These are phyloP conservation scores for Anagrus nilaparvatae DNA, from an alignment of 1,140 invertebrate genomes.

Conservation along the genomic window DNA sequence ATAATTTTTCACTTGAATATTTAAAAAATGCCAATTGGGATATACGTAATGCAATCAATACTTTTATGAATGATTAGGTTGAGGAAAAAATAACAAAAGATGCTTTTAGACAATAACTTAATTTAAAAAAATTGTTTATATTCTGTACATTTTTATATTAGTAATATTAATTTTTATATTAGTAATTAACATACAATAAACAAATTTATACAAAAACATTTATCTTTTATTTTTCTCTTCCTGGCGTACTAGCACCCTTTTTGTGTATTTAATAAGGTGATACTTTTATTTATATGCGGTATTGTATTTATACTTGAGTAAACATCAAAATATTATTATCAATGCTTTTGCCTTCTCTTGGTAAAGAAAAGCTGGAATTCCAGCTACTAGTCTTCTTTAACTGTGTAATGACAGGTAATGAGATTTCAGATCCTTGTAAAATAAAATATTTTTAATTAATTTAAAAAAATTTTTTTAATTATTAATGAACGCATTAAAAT, in stretches of 20 bases:
- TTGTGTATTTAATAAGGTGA: slow-evolving; percentile 72
- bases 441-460: too few relatives aligned
- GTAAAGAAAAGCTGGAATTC: slow-evolving; percentile 52
- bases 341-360: slow-evolving; percentile 38
- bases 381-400: slow-evolving; percentile 47
- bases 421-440: slow-evolving; percentile 48
- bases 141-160: too few relatives aligned
- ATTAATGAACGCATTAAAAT: too few relatives aligned
- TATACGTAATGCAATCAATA: slow-evolving; percentile 29
- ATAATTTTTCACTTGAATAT: slow-evolving; percentile 24
- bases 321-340: slow-evolving; percentile 56
- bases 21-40: slow-evolving; percentile 32
- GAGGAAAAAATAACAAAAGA: slow-evolving; percentile 32
- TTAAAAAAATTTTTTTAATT: too few relatives aligned
- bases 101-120: slow-evolving; percentile 25
- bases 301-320: slow-evolving; percentile 68
- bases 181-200: too few relatives aligned
- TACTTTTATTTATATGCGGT: slow-evolving; percentile 65
- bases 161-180: too few relatives aligned
- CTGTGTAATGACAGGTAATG: slow-evolving; percentile 46
- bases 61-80: slow-evolving; percentile 33
- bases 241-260: slow-evolving; percentile 55
- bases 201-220: slow-evolving; percentile 5
- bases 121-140: too few relatives aligned
- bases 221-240: slow-evolving; percentile 12